Evolutionary conservation across 64 coral and sea anemone species (phyloP).

Genomic region (Dendrophyllia cribrosa): DNA sequence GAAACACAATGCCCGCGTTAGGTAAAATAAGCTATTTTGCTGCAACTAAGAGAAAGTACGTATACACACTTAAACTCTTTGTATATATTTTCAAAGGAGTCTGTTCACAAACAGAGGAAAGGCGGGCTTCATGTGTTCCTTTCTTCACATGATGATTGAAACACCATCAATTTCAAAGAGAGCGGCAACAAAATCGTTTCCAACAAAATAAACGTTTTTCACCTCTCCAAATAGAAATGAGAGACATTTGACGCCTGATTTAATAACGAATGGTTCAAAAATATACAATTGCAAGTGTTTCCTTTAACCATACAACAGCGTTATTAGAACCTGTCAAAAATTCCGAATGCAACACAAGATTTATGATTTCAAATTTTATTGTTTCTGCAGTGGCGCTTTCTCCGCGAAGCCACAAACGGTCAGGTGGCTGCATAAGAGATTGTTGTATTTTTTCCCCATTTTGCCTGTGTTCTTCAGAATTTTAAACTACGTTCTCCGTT

Average conservation of each 20-base stretch:
- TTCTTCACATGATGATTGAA: background rate
- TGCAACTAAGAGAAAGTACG: background rate
- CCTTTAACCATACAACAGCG: background rate
- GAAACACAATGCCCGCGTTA: constrained; percentile 27
- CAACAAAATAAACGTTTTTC: background rate
- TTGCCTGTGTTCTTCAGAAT: too few species aligned
- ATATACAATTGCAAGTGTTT: constrained; percentile 34
- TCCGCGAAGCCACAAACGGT: too few species aligned
- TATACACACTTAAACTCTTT: background rate
- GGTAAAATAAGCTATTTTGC: background rate
- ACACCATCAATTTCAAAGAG: background rate
- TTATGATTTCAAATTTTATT: background rate
- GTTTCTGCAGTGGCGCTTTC: background rate
- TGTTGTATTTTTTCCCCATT: too few species aligned
- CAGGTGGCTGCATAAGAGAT: too few species aligned
- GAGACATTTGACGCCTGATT: background rate
- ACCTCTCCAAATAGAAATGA: background rate
- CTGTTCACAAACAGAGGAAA: constrained; percentile 17
- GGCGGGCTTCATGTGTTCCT: constrained; percentile 20
- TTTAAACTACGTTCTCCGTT: too few species aligned
- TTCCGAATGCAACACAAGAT: background rate
- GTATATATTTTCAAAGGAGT: constrained; percentile 17
- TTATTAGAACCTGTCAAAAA: constrained; percentile 26
- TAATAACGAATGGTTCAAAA: background rate
- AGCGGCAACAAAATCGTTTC: background rate